Percentiles rank a stretch among this genome's conserved stretches.
Conservation (phyloP, 2,888 invertebrate genomes). For the Fragum sueziense region DNA sequence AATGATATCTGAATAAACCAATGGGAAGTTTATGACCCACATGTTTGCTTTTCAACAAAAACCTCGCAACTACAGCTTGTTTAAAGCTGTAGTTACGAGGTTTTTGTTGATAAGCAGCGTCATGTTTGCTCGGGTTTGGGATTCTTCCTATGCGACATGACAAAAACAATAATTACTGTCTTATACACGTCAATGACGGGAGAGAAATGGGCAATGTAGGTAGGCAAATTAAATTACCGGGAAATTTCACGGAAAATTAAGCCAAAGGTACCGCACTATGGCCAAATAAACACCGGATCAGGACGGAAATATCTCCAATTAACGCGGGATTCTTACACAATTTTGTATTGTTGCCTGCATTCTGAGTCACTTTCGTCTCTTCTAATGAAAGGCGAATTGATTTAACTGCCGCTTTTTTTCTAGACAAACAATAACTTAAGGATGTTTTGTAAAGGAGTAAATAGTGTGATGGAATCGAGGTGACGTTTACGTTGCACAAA, state of each 20-base stretch:
- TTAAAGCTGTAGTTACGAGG: no score
- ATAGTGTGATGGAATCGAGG: no score
- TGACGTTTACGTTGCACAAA: no score
- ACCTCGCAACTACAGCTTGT: no score
- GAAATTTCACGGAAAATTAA: constrained; percentile 9
- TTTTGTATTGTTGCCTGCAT: background rate
- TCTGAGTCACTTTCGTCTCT: no score
- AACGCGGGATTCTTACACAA: background rate
- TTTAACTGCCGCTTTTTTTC: no score
- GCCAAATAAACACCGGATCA: background rate
- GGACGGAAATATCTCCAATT: background rate
- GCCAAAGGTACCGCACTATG: background rate
- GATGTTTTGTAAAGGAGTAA: no score
- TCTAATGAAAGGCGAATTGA: no score
- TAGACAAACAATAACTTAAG: no score
- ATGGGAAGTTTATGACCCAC: background rate
- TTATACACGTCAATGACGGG: background rate
- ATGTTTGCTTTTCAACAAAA: no score
- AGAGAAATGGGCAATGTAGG: background rate
- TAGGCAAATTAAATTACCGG: constrained; percentile 15
- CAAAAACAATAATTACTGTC: constrained; percentile 11
- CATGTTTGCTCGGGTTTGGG: background rate
- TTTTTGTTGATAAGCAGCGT: no score
- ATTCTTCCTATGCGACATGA: constrained; percentile 3
- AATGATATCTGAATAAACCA: background rate